A percentile compares a stretch with the other conserved stretches of the same genome.
Evolutionary conservation across 2,888 invertebrate species (phyloP).

Genomic region (Brachylomia viminalis): DNA sequence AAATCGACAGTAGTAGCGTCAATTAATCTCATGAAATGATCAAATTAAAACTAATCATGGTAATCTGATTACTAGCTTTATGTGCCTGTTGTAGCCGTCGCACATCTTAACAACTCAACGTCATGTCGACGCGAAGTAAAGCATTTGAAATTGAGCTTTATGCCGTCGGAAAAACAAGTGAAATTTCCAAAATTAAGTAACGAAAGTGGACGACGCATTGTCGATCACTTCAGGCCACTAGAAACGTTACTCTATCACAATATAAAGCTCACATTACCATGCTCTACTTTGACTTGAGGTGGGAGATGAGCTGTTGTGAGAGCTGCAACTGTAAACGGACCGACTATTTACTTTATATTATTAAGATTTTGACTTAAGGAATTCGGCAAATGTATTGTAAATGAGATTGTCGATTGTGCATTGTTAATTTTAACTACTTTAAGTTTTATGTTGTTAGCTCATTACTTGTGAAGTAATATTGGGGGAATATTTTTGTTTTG

Average conservation of each 20-base stretch:
- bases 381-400: slow-evolving; percentile 70
- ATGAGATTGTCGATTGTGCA: slow-evolving; percentile 73
- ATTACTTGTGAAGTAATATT: slow-evolving; percentile 87
- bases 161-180: background rate
- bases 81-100: background rate
- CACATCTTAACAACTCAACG: background rate
- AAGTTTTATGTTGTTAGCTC: slow-evolving; percentile 82
- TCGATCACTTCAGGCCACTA: background rate
- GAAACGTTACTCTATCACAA: background rate
- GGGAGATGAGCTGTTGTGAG: background rate
- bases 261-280: slow-evolving; percentile 23
- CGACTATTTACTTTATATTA: slow-evolving; percentile 43
- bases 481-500: slow-evolving; percentile 83
- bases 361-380: slow-evolving; percentile 50
- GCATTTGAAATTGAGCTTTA: slow-evolving; percentile 22
- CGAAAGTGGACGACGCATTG: background rate
- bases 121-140: background rate
- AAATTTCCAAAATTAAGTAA: background rate
- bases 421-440: slow-evolving; percentile 72
- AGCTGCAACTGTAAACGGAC: slow-evolving; percentile 18
- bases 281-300: background rate
- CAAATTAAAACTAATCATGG: slow-evolving; percentile 48
- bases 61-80: slow-evolving; percentile 45
- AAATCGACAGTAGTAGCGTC: background rate
- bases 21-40: slow-evolving; percentile 44